Evolutionary conservation across 2,888 invertebrate genomes (phyloP), one percentile per base, ranked within the genome.

Genomic region (Drosophila buzzatii): DNA sequence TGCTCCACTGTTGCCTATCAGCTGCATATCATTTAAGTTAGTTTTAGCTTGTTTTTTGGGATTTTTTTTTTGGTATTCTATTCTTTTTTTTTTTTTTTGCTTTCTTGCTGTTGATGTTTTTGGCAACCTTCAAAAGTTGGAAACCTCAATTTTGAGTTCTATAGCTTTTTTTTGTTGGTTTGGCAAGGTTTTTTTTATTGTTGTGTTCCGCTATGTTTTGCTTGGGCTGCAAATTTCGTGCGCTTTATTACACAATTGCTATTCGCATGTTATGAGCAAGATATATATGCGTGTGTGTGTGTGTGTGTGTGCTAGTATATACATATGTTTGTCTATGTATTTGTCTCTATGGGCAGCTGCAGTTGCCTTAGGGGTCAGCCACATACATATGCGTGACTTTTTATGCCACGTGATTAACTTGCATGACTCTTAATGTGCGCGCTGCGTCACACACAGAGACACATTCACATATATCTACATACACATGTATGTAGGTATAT

Each of bases 391-490:
- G 83, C 79, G 81, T 85, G 85, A 83, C 85, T 85, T 85, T 88
- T 81, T 77, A 76, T 81, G 85, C 85, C 88, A 88, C 85, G 88
- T 85, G 85, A 85, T 88, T 88, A 88, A 85, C 85, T 79, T 77
- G 62, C 76, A 73, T 69, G 78, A 47, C 66, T 72, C 49, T 73
- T 79, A 79, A 67, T 76, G 78, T 64, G 65, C 41, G 65, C 47
- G 65, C 41, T 66, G 75, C 44, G 55, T 41, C 53, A 18, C 8
- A 42, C 31, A 55, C 16, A 42, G 44, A 44, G 20, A 20, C 41
- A 20, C 56, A 53, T 33, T 4, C 12, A 42, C 18, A 56, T 8
- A n/a, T 33, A 52, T 4, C 3, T 2, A 41, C 10, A 23, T 9
- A 41, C n/a, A 56, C 14, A 42, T 5, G 18, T 3, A 44, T 5